phyloP scores from a whole-genome alignment of 92 coral and sea anemone species.

The Zoanthus gigantus region DNA sequence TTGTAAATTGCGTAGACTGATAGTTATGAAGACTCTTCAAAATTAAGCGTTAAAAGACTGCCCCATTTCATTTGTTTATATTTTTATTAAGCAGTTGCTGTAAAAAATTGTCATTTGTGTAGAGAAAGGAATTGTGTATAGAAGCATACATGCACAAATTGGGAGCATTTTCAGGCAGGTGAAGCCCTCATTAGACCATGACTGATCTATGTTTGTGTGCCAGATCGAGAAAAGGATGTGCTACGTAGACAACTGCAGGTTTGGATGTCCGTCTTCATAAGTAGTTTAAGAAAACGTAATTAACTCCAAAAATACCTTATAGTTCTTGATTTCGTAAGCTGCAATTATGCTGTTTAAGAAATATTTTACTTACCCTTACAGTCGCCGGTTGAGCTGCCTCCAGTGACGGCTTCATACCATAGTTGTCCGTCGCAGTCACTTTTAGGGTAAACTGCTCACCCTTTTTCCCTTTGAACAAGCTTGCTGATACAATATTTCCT shows the following conservation, averaged over 20 bases:
- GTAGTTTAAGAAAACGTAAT: background rate
- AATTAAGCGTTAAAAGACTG: no score
- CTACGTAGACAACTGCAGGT: background rate
- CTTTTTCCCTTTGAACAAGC: constrained; percentile 83
- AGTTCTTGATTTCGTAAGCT: background rate
- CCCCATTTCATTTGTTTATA: no score
- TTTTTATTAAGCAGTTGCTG: no score
- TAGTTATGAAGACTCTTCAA: no score
- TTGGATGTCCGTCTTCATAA: background rate
- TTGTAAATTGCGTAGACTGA: no score
- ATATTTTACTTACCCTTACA: constrained; percentile 69
- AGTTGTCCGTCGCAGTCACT: constrained; percentile 86
- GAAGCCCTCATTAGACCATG: no score
- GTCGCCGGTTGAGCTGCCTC: constrained; percentile 72
- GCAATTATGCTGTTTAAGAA: background rate
- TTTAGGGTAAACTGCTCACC: constrained; percentile 80
- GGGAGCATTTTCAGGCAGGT: no score
- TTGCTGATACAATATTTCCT: constrained; percentile 81
- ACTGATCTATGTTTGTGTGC: no score
- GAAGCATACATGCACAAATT: no score
- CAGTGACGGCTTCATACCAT: constrained; percentile 73
- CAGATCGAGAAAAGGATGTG: no score
- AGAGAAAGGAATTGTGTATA: no score
- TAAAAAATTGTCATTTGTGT: no score
- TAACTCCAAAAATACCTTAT: background rate